These are phyloP conservation scores for Hoplostethus mediterraneus DNA, from an alignment of 2,797 vertebrate genomes.

Conservation along the genomic window DNA sequence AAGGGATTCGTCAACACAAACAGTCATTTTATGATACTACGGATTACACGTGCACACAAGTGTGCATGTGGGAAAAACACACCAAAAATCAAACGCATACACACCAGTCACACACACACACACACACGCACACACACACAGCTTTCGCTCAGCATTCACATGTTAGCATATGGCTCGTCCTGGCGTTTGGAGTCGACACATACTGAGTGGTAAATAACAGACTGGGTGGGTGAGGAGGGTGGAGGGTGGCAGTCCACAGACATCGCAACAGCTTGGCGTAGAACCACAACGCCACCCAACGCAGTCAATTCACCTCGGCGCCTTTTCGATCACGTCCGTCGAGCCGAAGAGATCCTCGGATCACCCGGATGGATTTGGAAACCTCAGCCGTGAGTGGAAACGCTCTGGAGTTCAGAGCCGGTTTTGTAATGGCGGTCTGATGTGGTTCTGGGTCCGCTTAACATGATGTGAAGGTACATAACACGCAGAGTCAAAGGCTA, in stretches of 20 bases:
- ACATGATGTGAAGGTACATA: neutral
- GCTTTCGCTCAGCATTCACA: conserved; percentile 47
- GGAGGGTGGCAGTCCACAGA: conserved; percentile 14
- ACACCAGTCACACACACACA: conserved; percentile 30
- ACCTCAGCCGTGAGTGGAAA: neutral
- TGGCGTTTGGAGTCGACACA: conserved; percentile 66
- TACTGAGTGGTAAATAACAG: conserved; percentile 66
- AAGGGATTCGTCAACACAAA: conserved; percentile 26
- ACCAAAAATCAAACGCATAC: neutral
- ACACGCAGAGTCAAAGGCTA: neutral
- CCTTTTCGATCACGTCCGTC: neutral
- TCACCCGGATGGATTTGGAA: neutral
- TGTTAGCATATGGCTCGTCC: conserved; percentile 71
- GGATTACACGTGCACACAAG: conserved; percentile 19
- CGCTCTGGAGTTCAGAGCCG: neutral
- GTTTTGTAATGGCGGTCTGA: neutral
- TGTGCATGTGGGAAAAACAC: no score
- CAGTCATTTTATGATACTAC: neutral
- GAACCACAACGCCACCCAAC: conserved; percentile 45
- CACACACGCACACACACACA: conserved; percentile 31
- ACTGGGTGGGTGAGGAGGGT: neutral
- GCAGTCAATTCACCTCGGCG: no score
- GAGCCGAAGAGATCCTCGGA: neutral
- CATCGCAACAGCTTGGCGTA: conserved; percentile 72
- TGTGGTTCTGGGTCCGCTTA: neutral